Percentiles rank a stretch among this genome's conserved stretches.
phyloP scores from a whole-genome alignment of 2,888 invertebrate species.

The Linnaemya vulpina region DNA sequence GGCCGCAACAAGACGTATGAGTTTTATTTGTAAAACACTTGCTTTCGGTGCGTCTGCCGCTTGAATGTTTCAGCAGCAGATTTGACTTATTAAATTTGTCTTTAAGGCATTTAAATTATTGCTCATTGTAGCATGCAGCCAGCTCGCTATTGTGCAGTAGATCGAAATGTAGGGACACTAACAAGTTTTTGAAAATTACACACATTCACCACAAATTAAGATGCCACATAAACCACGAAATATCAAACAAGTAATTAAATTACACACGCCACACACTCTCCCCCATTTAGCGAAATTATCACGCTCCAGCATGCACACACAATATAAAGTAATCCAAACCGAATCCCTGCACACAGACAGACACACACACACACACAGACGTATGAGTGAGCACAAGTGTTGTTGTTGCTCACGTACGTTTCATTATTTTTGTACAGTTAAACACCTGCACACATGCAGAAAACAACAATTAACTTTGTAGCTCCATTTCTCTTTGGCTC shows the following conservation, averaged over 20 bases:
- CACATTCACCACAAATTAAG: slow-evolving; percentile 70
- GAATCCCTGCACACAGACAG: neutral
- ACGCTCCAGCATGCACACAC: neutral
- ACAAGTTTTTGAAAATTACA: slow-evolving; percentile 62
- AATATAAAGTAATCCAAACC: neutral
- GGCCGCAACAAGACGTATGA: neutral
- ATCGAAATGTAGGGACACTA: neutral
- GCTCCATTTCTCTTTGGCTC: neutral
- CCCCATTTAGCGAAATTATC: neutral
- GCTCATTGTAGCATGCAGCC: neutral
- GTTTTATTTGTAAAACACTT: neutral
- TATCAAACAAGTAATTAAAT: slow-evolving; percentile 72
- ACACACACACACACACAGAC: neutral
- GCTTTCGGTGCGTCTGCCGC: neutral
- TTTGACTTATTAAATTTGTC: slow-evolving; percentile 20
- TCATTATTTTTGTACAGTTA: slow-evolving; percentile 29
- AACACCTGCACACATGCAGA: slow-evolving; percentile 30
- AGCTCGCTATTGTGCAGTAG: neutral
- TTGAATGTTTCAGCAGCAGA: neutral
- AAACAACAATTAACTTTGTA: slow-evolving; percentile 31
- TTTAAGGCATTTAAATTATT: slow-evolving; percentile 1
- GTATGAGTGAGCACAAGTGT: slow-evolving; percentile 13
- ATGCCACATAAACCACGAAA: slow-evolving; percentile 70
- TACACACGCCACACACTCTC: slow-evolving; percentile 15
- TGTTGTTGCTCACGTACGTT: slow-evolving; percentile 36